A percentile compares a stretch with the other conserved stretches of the same genome.
These are phyloP conservation scores for Sclerodermus sp. DNA, from an alignment of 2,888 invertebrate genomes.

Conservation along the genomic window DNA sequence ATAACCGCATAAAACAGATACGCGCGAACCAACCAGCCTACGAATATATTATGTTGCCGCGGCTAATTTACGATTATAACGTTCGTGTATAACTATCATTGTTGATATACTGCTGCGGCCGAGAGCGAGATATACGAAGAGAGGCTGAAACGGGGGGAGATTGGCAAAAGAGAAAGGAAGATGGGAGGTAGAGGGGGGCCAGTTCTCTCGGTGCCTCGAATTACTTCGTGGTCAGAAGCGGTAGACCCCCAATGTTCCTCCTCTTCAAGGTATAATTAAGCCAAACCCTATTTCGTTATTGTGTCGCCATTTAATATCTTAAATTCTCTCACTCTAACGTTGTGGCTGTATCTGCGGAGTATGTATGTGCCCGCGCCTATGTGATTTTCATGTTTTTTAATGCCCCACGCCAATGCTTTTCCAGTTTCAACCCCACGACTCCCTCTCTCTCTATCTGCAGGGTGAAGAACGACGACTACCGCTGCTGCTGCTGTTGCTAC, in stretches of 20 bases:
- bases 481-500: too few species aligned
- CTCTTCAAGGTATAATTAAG: not conserved
- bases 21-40: conserved; percentile 52
- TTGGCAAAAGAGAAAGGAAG: not conserved
- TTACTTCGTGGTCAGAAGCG: conserved; percentile 23
- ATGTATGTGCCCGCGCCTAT: too few species aligned
- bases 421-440: too few species aligned
- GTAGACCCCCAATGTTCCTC: not conserved
- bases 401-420: too few species aligned
- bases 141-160: conserved; percentile 13
- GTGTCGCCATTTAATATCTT: not conserved
- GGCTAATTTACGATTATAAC: conserved; percentile 59
- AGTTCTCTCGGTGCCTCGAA: conserved; percentile 17
- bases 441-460: too few species aligned
- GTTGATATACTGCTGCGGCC: conserved; percentile 56
- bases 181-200: conserved; percentile 4
- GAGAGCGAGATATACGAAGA: conserved; percentile 18
- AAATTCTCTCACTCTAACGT: not conserved
- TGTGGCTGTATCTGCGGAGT: too few species aligned
- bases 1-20: conserved; percentile 59
- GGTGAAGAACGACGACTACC: too few species aligned
- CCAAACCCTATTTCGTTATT: not conserved
- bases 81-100: conserved; percentile 59
- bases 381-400: too few species aligned
- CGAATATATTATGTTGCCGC: conserved; percentile 58